phyloP scores from a whole-genome alignment of 64 coral and sea anemone species.

The Stichodactyla mertensii region DNA sequence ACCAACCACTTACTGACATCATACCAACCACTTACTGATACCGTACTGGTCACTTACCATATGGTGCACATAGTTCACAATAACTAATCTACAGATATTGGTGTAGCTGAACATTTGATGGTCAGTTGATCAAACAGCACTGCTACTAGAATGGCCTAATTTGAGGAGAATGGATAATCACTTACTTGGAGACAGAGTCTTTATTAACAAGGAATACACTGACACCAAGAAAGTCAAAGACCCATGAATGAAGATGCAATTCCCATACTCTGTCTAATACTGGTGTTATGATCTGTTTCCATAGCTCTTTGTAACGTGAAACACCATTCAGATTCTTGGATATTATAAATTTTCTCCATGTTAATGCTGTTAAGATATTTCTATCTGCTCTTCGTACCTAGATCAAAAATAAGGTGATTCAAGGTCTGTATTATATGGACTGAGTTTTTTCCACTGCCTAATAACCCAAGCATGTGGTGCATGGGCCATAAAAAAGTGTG shows the following conservation, averaged over 20 bases:
- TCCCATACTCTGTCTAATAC: slow-evolving; percentile 91
- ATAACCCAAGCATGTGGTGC: too few species aligned
- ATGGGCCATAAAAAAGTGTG: too few species aligned
- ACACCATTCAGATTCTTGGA: slow-evolving; percentile 34
- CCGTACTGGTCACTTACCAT: too few species aligned
- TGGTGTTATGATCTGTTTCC: slow-evolving; percentile 54
- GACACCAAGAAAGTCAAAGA: slow-evolving; percentile 81
- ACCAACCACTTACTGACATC: too few species aligned
- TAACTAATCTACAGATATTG: too few species aligned
- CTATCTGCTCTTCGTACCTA: slow-evolving; percentile 74
- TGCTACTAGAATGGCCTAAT: too few species aligned
- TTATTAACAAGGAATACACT: slow-evolving; percentile 65
- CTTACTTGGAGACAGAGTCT: slow-evolving; percentile 76
- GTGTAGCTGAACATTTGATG: too few species aligned
- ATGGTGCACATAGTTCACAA: too few species aligned
- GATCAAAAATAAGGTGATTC: background rate
- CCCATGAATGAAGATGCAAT: slow-evolving; percentile 81
- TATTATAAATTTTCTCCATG: slow-evolving; percentile 75
- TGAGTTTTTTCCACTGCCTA: too few species aligned
- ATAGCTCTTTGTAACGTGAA: slow-evolving; percentile 57
- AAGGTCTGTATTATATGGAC: background rate
- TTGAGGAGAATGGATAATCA: background rate
- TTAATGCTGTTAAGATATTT: slow-evolving; percentile 75
- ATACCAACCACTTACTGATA: too few species aligned
- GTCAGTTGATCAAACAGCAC: too few species aligned